Percentiles rank a stretch among this genome's conserved stretches.
Evolutionary conservation across 2,888 invertebrate species (phyloP).

Genomic region (Idaea dimidiata): DNA sequence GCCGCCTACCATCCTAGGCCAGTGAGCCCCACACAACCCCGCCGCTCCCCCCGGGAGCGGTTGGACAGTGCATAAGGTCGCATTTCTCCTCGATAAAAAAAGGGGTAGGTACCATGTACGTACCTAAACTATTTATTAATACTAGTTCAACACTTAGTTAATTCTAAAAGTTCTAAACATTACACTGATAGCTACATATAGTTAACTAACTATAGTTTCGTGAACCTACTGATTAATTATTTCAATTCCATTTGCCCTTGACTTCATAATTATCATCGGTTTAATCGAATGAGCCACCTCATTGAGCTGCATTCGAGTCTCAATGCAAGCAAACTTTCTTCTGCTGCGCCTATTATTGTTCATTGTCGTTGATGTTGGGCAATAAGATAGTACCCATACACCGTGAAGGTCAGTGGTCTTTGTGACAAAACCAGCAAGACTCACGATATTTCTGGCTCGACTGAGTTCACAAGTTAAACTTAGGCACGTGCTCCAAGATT

Average conservation of each 20-base stretch:
- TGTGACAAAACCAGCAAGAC: conserved; percentile 19
- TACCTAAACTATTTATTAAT: no score
- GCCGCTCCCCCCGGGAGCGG: no score
- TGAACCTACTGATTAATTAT: background rate
- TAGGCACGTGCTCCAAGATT: background rate
- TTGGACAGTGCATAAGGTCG: no score
- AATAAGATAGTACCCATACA: conserved; percentile 49
- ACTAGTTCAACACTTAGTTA: no score
- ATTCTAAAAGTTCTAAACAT: no score
- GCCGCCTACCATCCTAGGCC: no score
- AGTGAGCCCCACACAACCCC: no score
- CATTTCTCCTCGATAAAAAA: no score
- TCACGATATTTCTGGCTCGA: background rate
- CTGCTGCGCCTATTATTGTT: conserved; percentile 46
- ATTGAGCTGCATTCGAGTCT: conserved; percentile 19
- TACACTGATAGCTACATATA: no score
- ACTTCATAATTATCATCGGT: conserved; percentile 8
- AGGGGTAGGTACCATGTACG: no score
- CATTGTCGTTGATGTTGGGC: conserved; percentile 64
- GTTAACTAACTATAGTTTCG: background rate
- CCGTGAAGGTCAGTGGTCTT: conserved; percentile 68
- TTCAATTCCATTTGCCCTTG: conserved; percentile 6
- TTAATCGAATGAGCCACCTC: conserved; percentile 27
- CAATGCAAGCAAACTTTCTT: conserved; percentile 45
- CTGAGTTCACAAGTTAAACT: background rate